These are phyloP conservation scores for Hippoglossus hippoglossus DNA, from an alignment of 2,797 vertebrate genomes.

Conservation along the genomic window DNA sequence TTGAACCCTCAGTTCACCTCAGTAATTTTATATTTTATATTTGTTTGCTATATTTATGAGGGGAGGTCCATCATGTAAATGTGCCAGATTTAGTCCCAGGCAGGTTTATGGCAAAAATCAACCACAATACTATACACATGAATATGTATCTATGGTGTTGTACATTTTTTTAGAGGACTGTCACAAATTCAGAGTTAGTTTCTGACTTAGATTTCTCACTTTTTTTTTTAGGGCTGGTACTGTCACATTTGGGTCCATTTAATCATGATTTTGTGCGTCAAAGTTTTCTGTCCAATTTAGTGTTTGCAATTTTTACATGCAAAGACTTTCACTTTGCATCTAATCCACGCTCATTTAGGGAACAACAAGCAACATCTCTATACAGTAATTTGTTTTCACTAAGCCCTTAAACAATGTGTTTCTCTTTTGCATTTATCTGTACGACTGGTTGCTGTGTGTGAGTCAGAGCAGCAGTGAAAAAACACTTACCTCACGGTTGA, in stretches of 20 bases:
- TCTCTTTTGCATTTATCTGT: conserved; percentile 14
- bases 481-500: conserved; percentile 42
- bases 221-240: not conserved
- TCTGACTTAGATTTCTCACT: not conserved
- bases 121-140: not conserved
- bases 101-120: too few species aligned
- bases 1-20: conserved; percentile 29
- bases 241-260: not conserved
- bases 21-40: conserved; percentile 19
- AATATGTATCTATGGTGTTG: not conserved
- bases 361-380: not conserved
- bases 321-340: conserved; percentile 9
- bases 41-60: not conserved
- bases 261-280: not conserved
- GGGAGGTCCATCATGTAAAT: too few species aligned
- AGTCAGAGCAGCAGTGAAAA: conserved; percentile 54
- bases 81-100: too few species aligned
- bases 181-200: too few species aligned
- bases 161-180: not conserved
- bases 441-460: conserved; percentile 14
- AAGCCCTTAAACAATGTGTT: conserved; percentile 11
- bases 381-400: conserved; percentile 29
- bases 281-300: not conserved
- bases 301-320: not conserved
- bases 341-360: too few species aligned